These are phyloP conservation scores for Coptodon bakossiorum DNA, from an alignment of 2,113 vertebrate genomes.

Conservation along the genomic window DNA sequence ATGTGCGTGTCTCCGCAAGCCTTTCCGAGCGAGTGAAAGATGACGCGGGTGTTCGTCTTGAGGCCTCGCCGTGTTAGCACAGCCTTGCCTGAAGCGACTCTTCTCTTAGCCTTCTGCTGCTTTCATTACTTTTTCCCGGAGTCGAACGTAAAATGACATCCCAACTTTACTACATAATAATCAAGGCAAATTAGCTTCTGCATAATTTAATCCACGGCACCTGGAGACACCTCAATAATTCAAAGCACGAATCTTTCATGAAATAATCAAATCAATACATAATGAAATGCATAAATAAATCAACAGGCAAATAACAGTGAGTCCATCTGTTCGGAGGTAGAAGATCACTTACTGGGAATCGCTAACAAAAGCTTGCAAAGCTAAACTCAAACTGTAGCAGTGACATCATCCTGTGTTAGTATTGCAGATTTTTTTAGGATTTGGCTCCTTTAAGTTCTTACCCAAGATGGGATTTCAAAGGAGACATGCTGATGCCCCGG, in stretches of 20 bases:
- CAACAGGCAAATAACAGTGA: constrained; percentile 80
- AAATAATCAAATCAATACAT: constrained; percentile 98
- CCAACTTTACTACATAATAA: constrained; percentile 83
- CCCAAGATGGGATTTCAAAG: background rate
- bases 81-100: background rate
- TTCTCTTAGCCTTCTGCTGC: background rate
- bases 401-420: background rate
- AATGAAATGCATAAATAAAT: constrained; percentile 98
- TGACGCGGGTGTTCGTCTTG: background rate
- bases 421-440: background rate
- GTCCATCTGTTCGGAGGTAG: constrained; percentile 48
- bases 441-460: background rate
- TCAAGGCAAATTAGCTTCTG: constrained; percentile 89
- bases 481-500: background rate
- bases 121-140: background rate
- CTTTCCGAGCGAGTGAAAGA: background rate
- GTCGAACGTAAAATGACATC: constrained; percentile 74
- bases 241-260: constrained; percentile 90
- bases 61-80: background rate
- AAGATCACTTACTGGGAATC: constrained; percentile 20
- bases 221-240: constrained; percentile 89
- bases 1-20: background rate
- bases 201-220: constrained; percentile 79
- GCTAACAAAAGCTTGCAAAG: background rate
- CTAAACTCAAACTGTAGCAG: background rate